Base-by-base conservation (phyloP, 2,113 vertebrate species). In the Ornithorhynchus anatinus region DNA sequence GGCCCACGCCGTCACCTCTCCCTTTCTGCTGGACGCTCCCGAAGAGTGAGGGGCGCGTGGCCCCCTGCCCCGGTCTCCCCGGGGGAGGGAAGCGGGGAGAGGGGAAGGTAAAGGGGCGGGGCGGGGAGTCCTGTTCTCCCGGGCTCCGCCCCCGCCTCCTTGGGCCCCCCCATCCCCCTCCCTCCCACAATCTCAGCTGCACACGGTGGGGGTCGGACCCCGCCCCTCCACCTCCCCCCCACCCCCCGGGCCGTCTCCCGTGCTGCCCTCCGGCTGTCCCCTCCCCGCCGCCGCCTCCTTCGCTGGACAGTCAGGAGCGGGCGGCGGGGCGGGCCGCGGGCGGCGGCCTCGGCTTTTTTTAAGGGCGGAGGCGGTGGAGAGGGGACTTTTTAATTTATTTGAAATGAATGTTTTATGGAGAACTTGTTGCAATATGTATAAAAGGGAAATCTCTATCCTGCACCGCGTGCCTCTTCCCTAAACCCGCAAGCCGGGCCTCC, bases 1-100 rank as follows among this genome's bases (percentile, higher is more conserved):
- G 90, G 96, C 97, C 70, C 97, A 98, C 37, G 95, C 96, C 0
- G 96, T 99, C 78, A 92, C 93, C 35, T 90, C 97, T 1, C 97
- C 96, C 33, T 98, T 97, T 82, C 91, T 95, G 50, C 88, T 90
- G 42, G 93, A 92, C 84, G 91, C 93, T 57, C 90, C 89, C 7
- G 94, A 96, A 84, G 95, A 96, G 61, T 96, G 88, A 93, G 53
- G 59, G 66, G 10, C 61, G 60, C 52, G 53, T n/a, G 23, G 36
- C 50, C 31, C 78, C 65, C 60, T n/a, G 39, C 52, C 74, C 77
- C 77, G 66, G 78, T 68, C 72, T n/a, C n/a, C n/a, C 10, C 20
- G 8, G 35, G 61, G n/a, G n/a, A n/a, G n/a, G n/a, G n/a, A n/a
- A n/a, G n/a, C n/a, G n/a, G n/a, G 40, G 33, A 13, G 27, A 43